Evolutionary conservation across 2,797 vertebrate genomes (phyloP).

Genomic region (Brachymystax lenok): DNA sequence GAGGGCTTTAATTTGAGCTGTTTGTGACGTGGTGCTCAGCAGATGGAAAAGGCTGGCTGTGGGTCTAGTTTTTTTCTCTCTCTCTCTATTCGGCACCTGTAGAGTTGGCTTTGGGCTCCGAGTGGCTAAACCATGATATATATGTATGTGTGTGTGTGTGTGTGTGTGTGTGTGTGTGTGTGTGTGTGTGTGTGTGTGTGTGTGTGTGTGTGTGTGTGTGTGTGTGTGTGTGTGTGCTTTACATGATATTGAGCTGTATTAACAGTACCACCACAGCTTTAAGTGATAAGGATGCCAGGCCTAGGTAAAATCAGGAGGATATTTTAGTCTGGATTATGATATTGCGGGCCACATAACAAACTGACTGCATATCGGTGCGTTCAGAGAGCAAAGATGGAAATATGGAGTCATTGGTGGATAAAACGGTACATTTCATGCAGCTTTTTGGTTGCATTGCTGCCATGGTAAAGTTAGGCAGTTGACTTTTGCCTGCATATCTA

Average conservation of each 20-base stretch:
- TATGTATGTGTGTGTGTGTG: no score
- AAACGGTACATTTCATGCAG: background rate
- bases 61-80: background rate
- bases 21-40: background rate
- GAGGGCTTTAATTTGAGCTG: background rate
- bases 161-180: no score
- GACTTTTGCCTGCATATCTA: constrained; percentile 1
- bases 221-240: background rate
- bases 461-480: background rate
- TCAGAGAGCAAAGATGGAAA: background rate
- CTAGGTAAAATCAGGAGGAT: background rate
- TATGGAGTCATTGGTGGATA: background rate
- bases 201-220: no score
- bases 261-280: background rate
- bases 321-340: background rate
- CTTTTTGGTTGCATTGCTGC: background rate
- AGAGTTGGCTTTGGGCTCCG: background rate
- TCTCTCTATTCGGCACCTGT: background rate
- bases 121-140: background rate
- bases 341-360: background rate
- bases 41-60: background rate
- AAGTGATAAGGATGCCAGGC: background rate
- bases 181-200: no score
- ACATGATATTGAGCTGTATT: background rate
- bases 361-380: background rate